Base-by-base conservation (phyloP, 2,888 invertebrate species). In the Sympetrum striolatum region DNA sequence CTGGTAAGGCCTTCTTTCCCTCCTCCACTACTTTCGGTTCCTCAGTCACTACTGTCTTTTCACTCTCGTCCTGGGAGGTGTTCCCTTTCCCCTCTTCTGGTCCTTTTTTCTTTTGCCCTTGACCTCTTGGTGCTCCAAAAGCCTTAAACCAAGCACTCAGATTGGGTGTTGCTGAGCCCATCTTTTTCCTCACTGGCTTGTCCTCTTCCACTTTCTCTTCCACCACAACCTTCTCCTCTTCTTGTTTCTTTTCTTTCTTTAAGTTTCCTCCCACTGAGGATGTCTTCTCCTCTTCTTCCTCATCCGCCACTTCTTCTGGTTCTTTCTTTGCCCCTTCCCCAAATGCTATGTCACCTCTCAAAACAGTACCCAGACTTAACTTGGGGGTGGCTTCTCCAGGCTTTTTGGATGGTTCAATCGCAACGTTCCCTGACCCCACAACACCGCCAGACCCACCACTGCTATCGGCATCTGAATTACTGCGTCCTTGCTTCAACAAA, bases 71-170 rank as follows among this genome's bases (percentile, higher is more conserved):
- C 3, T 95, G 95, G 39, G 39, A 94, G 93, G 39, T 95, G 95
- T 22, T 96, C 96, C 0, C 94, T 93, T 93, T 96, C 18, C 92
- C 92, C 31, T 92, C 92, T 25, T 90, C 90, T 18, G 82, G 64
- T 35, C 81, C 90, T 93, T 91, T 91, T 81, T 96, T 97, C 82
- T 95, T 95, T 0, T 93, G 92, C 1, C 95, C 93, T 91, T 95
- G 94, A 91, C 95, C 95, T 94, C 98, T 98, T 0, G 98, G 98
- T 0, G 97, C 97, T 15, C 98, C 98, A 93, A 98, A 98, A 0
- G 98, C 98, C 94, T 98, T 98, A 91, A 98, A 97, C 98, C 98
- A 98, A 48, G 98, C 98, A 93, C 97, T 98, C 91, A 98, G 94
- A 94, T 98, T 98, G 0, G 98, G 98, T 60, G 97, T 97, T 31